Evolutionary conservation across 2,888 invertebrate genomes (phyloP), one percentile per base, ranked within the genome.

Genomic region (Nasonia oneida): DNA sequence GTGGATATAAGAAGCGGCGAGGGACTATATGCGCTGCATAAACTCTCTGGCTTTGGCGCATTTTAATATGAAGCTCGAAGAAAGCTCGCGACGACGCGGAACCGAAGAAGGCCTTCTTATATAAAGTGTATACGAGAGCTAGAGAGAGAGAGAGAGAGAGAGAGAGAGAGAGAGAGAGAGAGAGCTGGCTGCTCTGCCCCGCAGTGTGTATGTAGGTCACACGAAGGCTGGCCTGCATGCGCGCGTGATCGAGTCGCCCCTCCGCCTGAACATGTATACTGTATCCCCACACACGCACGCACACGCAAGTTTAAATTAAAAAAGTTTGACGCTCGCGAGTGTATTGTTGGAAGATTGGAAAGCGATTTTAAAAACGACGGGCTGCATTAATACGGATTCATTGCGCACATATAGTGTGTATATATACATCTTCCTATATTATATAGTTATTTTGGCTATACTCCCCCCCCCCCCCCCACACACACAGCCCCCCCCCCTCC

Each of bases 281-380:
- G 57, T 15, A 4, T 61, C 14, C 50, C 6, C 50, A 71, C 42
- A 23, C 70, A 47, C 47, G 61, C 71, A 37, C 47, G n/a, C 23
- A 10, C 37, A 53, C 78, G 79, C 39, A 85, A 82, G 79, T 85
- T 85, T 85, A 85, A 82, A 85, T 85, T 85, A 85, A 85, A 85
- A 85, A 85, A 85, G 78, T 85, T 85, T 82, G 79, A 75, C 57
- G 33, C 14, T 53, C 81, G n/a, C 57, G 37, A 70, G 76, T 74
- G 15, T 39, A 75, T 14, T 1, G 29, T n/a, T 33, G 29, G 33
- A 67, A 33, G 67, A 23, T 47, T 64, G 47, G 33, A 57, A 12
- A n/a, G 76, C 67, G 61, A 74, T 84, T 74, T 84, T 79, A 50
- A 74, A 83, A 79, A 18, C 79, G 29, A 29, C 29, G 23, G 23